Conservation (phyloP, 53 echinoderm and acorn worm genomes). For the Echinarachnius parma region DNA sequence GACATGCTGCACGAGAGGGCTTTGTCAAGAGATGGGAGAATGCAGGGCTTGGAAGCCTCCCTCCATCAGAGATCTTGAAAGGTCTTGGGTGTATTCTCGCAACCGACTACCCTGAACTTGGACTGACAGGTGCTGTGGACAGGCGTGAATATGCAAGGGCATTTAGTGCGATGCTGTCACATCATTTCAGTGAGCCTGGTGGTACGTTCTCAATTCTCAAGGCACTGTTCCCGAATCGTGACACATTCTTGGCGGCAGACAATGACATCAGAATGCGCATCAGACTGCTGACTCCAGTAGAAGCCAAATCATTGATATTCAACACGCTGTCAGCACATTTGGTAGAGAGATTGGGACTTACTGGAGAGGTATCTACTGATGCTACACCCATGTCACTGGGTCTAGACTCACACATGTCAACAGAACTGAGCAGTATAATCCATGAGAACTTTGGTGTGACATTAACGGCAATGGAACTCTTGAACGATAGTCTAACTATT, state of each 20-base stretch:
- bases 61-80: conserved; percentile 91
- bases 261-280: conserved; percentile 76
- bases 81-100: conserved; percentile 85
- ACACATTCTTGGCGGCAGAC: conserved; percentile 71
- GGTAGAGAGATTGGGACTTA: conserved; percentile 78
- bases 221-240: conserved; percentile 71
- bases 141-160: conserved; percentile 70
- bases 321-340: conserved; percentile 66
- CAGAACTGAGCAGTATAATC: conserved; percentile 82
- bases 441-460: conserved; percentile 84
- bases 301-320: conserved; percentile 72
- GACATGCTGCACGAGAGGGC: conserved; percentile 83
- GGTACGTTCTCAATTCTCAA: conserved; percentile 92
- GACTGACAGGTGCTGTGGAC: conserved; percentile 79
- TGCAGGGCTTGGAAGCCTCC: conserved; percentile 75
- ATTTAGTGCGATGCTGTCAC: conserved; percentile 73
- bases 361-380: conserved; percentile 64
- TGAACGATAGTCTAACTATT: conserved; percentile 83
- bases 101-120: conserved; percentile 79
- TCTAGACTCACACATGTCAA: conserved; percentile 91
- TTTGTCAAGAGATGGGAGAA: conserved; percentile 89
- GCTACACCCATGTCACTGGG: conserved; percentile 80
- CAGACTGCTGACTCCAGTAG: conserved; percentile 49
- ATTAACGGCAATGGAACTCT: conserved; percentile 82
- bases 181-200: conserved; percentile 74